Evolutionary conservation across 2,888 invertebrate species (phyloP), one percentile per base, ranked within the genome.

Genomic region (Ophion ventricosus): DNA sequence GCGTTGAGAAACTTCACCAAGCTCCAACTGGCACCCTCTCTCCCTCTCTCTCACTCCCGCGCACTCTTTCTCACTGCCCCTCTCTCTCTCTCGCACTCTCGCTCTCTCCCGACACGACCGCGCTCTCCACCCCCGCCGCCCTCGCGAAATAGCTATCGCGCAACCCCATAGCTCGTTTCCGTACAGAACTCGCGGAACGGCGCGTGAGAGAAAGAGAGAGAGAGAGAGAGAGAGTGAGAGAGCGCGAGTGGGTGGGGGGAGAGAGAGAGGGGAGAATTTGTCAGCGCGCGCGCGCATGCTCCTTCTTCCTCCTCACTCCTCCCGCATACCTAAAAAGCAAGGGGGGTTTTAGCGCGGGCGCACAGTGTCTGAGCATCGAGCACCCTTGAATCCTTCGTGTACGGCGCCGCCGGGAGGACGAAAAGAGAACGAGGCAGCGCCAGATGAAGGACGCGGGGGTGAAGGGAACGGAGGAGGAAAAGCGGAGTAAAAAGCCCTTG

Each of bases 1-100:
- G 91, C 91, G 92, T 90, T 90, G 91, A 88, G 90, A 91, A 91
- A 92, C 90, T 92, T 91, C 88, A 90, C 90, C 90, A 90, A 87
- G 84, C 87, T 83, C 78, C 77, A 64, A 77, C 77, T 72, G 78
- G 25, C 67, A 80, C 75, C 88, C 90, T 89, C 89, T 88, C 87
- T 88, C 89, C 78, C 88, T 49, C 75, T 56, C 75, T 87, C 86
- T 87, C 88, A 88, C 85, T 66, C 78, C 81, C 56, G 69, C 66
- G 75, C 78, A 59, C 64, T 70, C 56, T 54, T 79, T 61, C 25
- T 29, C 20, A 14, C 56, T 57, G 63, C 78, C 57, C 56, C 81
- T 87, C 89, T 89, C 89, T 88, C 87, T 87, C 88, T 77, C 88
- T 8, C 57, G 8, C 56, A 85, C 85, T 87, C 87, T 87, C 84